Evolutionary conservation across 2,797 vertebrate genomes (phyloP).

Genomic region (Cuniculus paca): DNA sequence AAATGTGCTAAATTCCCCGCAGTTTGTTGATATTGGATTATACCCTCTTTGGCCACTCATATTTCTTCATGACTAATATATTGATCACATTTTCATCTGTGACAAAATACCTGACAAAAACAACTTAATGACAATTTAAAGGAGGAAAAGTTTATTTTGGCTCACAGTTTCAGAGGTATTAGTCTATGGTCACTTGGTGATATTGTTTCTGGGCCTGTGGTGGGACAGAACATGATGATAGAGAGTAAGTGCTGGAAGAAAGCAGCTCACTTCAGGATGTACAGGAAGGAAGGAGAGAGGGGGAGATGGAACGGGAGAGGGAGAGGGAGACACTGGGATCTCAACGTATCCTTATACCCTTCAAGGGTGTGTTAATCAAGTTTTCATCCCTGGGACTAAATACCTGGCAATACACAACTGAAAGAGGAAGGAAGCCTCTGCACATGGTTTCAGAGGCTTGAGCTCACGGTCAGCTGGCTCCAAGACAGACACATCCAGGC

Average conservation of each 20-base stretch:
- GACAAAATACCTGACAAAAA: neutral
- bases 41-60: too few species aligned
- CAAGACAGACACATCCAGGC: neutral
- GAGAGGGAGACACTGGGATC: neutral
- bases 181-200: neutral
- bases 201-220: neutral
- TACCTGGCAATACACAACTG: neutral
- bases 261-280: neutral
- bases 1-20: neutral
- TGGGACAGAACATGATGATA: neutral
- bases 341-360: neutral
- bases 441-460: neutral
- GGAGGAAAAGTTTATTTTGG: neutral
- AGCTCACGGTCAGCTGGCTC: neutral
- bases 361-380: neutral
- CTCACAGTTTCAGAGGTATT: neutral
- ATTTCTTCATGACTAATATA: neutral
- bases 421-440: neutral
- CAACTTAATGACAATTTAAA: neutral
- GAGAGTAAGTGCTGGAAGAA: neutral
- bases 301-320: neutral
- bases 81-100: neutral
- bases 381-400: neutral
- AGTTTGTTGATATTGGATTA: accelerated
- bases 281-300: neutral